Base-by-base conservation (phyloP, 2,888 invertebrate genomes). In the Trichacis sp. region DNA sequence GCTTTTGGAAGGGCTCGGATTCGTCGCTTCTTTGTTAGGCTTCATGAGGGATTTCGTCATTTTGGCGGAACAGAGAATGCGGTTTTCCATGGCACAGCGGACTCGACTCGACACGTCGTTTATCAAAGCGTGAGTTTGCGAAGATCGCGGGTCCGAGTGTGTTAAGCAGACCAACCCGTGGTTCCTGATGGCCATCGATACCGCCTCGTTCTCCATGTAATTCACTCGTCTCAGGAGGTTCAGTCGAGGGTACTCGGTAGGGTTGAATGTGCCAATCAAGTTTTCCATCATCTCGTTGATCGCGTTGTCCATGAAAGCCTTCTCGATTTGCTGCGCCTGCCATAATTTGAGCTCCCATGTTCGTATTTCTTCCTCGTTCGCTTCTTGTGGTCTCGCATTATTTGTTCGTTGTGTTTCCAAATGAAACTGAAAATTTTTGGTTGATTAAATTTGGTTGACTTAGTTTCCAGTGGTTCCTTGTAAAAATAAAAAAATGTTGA, bases 101-200 rank as follows among this genome's bases (percentile, higher is more conserved):
- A 42, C 18, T 14, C 18, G 17, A 11, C 18, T 18, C 2, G 18
- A 43, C 4, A 18, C 55, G 15, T 62, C 62, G 12, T 51, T 60
- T 18, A 66, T 53, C 18, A 73, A 66, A 45, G 72, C 64, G 12
- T 54, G 64, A 0, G 75, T 53, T 42, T 73, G 70, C 20, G 73
- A 52, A 1, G 72, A 55, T 42, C 18, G 14, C 2, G 42, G 18
- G 18, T 42, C 45, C n/a, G 45, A 11, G 14, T 73, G 69, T n/a
- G 67, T 46, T 0, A 77, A 68, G 50, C 75, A 76, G 15, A 79
- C 77, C 58, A 92, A 82, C 0, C 92, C 92, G 76, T 91, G 90
- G 51, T 90, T 90, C 54, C 89, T 89, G 73, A 92, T 92, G 2
- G 92, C 92, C 91, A 91, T 92, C 24, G 89, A 84, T 55, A 92